Conservation (phyloP, 2,888 invertebrate genomes). For the Scotopteryx bipunctaria region DNA sequence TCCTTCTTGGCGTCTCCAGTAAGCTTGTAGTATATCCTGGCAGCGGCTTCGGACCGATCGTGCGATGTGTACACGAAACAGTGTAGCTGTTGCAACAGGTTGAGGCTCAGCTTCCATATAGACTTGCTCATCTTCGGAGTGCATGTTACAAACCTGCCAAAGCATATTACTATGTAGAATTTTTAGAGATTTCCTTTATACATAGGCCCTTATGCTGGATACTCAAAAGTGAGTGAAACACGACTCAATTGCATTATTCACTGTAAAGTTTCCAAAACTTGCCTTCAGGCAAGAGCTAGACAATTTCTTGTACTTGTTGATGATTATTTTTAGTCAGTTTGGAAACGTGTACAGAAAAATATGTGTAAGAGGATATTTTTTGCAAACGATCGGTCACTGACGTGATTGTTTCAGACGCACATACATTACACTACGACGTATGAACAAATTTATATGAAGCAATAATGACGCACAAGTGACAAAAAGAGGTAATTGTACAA, state of each 20-base stretch:
- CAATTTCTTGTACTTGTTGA: too few relatives aligned
- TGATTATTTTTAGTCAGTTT: too few relatives aligned
- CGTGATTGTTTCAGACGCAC: background rate
- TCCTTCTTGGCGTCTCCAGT: constrained; percentile 63
- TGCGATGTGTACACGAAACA: constrained; percentile 71
- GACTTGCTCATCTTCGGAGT: constrained; percentile 88
- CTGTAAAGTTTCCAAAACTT: too few relatives aligned
- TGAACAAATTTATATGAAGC: background rate
- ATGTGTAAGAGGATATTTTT: too few relatives aligned
- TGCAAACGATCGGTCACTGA: too few relatives aligned
- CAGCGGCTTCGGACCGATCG: constrained; percentile 66
- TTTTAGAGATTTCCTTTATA: background rate
- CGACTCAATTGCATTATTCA: too few relatives aligned
- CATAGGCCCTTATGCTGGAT: background rate
- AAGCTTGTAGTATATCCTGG: constrained; percentile 73
- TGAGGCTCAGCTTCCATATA: constrained; percentile 73
- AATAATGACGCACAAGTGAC: background rate
- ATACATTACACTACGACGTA: background rate
- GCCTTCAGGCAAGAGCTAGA: too few relatives aligned
- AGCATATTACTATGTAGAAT: background rate
- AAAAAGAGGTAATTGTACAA: background rate
- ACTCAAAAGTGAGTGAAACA: too few relatives aligned
- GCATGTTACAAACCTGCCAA: constrained; percentile 85
- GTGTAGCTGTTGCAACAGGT: constrained; percentile 69
- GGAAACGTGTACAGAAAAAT: too few relatives aligned